These are phyloP conservation scores for Tanaodytes sp. DNA, from an alignment of 2,888 invertebrate genomes.

Conservation along the genomic window DNA sequence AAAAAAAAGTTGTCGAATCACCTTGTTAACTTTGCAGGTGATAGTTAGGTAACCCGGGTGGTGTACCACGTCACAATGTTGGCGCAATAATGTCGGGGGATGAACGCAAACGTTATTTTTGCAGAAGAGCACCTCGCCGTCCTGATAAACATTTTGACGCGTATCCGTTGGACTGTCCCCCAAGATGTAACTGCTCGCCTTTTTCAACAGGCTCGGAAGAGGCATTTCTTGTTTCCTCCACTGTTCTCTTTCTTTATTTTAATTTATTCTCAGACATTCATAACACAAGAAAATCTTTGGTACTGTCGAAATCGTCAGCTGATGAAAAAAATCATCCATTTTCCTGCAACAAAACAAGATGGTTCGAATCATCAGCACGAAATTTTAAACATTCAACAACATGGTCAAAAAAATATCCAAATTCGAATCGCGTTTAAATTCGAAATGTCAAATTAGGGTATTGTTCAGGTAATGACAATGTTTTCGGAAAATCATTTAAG, in stretches of 20 bases:
- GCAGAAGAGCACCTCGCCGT: constrained; percentile 89
- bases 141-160: constrained; percentile 78
- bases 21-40: constrained; percentile 85
- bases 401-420: no score
- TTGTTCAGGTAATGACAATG: no score
- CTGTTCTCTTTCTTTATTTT: no score
- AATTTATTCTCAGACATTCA: no score
- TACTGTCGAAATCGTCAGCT: no score
- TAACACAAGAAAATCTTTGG: no score
- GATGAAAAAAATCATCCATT: no score
- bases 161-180: constrained; percentile 75
- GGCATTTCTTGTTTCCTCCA: constrained; percentile 83
- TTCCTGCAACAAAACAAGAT: constrained; percentile 25
- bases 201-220: constrained; percentile 82
- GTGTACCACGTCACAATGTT: constrained; percentile 88
- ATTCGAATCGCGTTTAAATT: no score
- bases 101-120: constrained; percentile 99
- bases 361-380: no score
- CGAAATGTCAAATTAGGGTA: no score
- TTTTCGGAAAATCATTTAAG: no score
- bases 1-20: not conserved
- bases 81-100: constrained; percentile 88
- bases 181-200: constrained; percentile 86
- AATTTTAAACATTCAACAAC: no score
- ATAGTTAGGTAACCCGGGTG: constrained; percentile 94